Conservation (phyloP, 1,140 invertebrate genomes). For the Drosophila guanche region DNA sequence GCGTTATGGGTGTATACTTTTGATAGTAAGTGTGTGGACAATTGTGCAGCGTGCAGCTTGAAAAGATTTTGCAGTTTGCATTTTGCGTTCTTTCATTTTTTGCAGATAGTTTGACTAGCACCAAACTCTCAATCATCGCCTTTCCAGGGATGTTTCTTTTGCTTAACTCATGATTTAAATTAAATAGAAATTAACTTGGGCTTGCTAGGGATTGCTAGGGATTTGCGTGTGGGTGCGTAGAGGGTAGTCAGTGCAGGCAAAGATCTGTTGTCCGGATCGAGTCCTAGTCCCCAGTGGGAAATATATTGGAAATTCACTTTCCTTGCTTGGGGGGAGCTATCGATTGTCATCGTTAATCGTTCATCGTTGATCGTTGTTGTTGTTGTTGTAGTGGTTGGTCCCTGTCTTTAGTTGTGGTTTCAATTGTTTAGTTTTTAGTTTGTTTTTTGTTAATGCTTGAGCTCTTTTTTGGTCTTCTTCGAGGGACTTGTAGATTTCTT, state of each 20-base stretch:
- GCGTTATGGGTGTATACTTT: constrained; percentile 7
- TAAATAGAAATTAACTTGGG: constrained; percentile 57
- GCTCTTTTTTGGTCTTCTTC: constrained; percentile 84
- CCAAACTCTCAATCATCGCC: constrained; percentile 76
- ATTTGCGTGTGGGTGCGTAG: constrained; percentile 15
- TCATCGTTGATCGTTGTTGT: constrained; percentile 31
- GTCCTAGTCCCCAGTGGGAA: constrained; percentile 58
- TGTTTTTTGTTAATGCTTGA: constrained; percentile 74
- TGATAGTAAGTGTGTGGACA: not conserved
- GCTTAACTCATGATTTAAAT: constrained; percentile 68
- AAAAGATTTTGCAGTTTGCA: constrained; percentile 32
- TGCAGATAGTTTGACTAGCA: constrained; percentile 83
- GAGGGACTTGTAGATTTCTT: constrained; percentile 85
- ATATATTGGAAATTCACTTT: constrained; percentile 42
- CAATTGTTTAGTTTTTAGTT: constrained; percentile 12
- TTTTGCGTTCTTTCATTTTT: constrained; percentile 46
- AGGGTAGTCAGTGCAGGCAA: constrained; percentile 74
- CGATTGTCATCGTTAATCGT: constrained; percentile 26
- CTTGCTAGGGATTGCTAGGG: constrained; percentile 11
- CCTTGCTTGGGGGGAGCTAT: constrained; percentile 18
- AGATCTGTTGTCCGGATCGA: constrained; percentile 68
- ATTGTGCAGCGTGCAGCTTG: constrained; percentile 54
- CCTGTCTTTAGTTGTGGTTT: constrained; percentile 45
- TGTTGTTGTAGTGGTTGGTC: constrained; percentile 46
- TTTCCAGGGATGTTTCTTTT: constrained; percentile 47